Base-by-base conservation (phyloP, 2,113 vertebrate species). In the Python bivittatus region DNA sequence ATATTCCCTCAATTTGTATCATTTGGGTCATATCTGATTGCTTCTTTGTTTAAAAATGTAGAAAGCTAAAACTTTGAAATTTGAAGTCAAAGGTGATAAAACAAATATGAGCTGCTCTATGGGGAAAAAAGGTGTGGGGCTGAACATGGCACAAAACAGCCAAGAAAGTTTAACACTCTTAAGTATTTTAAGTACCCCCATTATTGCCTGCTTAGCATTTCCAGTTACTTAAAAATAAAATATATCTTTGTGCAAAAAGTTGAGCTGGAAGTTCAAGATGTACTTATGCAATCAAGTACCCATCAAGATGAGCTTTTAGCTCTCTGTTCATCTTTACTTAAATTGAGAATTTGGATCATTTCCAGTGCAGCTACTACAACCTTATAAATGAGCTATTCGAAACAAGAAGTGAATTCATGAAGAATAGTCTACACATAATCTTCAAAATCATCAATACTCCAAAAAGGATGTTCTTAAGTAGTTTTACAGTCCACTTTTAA, bases 171-270 rank as follows among this genome's bases (percentile, higher is more conserved):
- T 27, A 88, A 9, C 15, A 33, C 54, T 88, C 42, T 58, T 42
- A 88, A 64, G 20, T 61, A 88, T 88, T 38, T 88, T 88, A 61
- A 48, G 58, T 25, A 64, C 61, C 23, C 8, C 9, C 20, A 48
- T 17, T 6, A 64, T 88, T 88, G 22, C 57, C 58, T 88, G 11
- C 57, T 64, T 88, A 88, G 44, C 56, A 61, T 38, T 61, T 61
- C 57, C 87, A 88, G 88, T 48, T 48, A 61, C 64, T 88, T 88
- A 88, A 25, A 48, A 61, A 88, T 12, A 88, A 88, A 88, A 44
- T 38, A n/a, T 44, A 61, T 42, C 57, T 88, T 88, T 61, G 58
- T 88, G 57, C 57, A 88, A 53, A 48, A 27, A 61, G 88, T 61
- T 61, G 57, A 88, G 57, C 57, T 44, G 12, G 58, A 64, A 38